Conservation (phyloP, 2,888 invertebrate species). For the Linnaemya tessellans region DNA sequence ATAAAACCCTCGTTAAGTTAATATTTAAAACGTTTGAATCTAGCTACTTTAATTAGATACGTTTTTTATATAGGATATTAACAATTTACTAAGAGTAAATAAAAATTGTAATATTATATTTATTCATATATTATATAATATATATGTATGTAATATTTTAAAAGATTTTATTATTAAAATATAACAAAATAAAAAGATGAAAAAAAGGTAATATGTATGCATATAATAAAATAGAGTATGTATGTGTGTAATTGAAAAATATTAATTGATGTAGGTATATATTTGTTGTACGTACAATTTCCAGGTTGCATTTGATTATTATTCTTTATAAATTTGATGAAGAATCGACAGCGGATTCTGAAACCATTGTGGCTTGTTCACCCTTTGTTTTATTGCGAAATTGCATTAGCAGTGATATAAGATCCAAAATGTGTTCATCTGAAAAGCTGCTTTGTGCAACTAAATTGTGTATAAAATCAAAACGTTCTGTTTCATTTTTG, state of each 20-base stretch:
- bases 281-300: conserved; percentile 66
- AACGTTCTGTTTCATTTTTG: conserved; percentile 77
- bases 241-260: conserved; percentile 44
- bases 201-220: conserved; percentile 20
- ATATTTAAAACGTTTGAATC: conserved; percentile 44
- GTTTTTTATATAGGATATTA: conserved; percentile 32
- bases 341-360: conserved; percentile 81
- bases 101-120: conserved; percentile 27
- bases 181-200: conserved; percentile 56
- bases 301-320: conserved; percentile 38
- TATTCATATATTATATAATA: conserved; percentile 40
- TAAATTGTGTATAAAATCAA: conserved; percentile 76
- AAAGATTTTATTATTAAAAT: conserved; percentile 57
- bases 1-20: conserved; percentile 58
- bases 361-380: conserved; percentile 76
- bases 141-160: conserved; percentile 40
- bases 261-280: conserved; percentile 32
- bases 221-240: conserved; percentile 19
- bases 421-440: conserved; percentile 78
- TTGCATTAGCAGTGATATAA: conserved; percentile 77
- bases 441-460: conserved; percentile 75
- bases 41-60: conserved; percentile 16
- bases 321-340: conserved; percentile 78
- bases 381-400: conserved; percentile 73
- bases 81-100: conserved; percentile 45